A percentile compares a stretch with the other conserved stretches of the same genome.
These are phyloP conservation scores for Myripristis jacobus DNA, from an alignment of 2,797 vertebrate genomes.

Conservation along the genomic window DNA sequence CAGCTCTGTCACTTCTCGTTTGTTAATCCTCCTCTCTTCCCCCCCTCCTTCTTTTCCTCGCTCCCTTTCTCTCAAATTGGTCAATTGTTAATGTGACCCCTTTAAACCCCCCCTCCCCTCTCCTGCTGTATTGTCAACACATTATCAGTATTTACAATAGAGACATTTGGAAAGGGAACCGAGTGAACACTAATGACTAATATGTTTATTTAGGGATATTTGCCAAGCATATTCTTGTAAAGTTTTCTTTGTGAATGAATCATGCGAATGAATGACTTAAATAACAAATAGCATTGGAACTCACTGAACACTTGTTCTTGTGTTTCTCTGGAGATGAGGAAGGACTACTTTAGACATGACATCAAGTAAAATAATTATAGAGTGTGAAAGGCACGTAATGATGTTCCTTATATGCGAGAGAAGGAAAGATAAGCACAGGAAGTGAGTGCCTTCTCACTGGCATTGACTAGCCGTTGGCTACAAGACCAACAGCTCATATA, in stretches of 20 bases:
- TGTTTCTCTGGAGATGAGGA: neutral
- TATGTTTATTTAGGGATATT: neutral
- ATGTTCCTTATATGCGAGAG: constrained; percentile 1
- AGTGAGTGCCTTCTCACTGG: neutral
- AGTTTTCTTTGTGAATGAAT: neutral
- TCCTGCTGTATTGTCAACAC: constrained; percentile 64
- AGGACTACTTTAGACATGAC: neutral
- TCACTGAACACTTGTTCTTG: neutral
- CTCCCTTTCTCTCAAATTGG: constrained; percentile 73
- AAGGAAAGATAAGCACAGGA: neutral
- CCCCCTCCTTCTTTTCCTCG: constrained; percentile 70
- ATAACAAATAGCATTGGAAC: neutral
- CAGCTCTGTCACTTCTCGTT: constrained; percentile 80
- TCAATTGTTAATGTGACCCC: constrained; percentile 81
- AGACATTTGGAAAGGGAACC: constrained; percentile 43
- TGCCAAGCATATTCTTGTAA: neutral
- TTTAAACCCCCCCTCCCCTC: constrained; percentile 73
- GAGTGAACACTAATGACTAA: constrained; percentile 25
- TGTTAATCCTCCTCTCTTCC: constrained; percentile 76
- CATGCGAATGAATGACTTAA: neutral
- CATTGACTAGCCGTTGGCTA: neutral
- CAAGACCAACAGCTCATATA: constrained; percentile 3
- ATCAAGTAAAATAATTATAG: constrained; percentile 1
- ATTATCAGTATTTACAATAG: constrained; percentile 62
- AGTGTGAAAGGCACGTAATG: neutral